Percentiles rank a stretch among this genome's conserved stretches.
phyloP scores from a whole-genome alignment of 2,888 invertebrate species.

The Rapana venosa region DNA sequence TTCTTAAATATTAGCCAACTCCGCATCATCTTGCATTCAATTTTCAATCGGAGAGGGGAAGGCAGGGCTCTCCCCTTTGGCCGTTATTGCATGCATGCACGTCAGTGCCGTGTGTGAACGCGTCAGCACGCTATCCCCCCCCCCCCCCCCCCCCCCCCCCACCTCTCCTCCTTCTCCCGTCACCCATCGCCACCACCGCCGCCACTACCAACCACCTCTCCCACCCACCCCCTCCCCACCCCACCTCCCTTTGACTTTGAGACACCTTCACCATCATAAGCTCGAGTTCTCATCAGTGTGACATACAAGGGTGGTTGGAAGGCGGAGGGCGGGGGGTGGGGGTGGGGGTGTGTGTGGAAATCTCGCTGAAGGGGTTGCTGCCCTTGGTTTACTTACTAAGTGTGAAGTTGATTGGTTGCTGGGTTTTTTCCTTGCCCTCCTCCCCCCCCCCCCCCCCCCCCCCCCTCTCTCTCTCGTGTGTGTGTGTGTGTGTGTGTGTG shows the following conservation, averaged over 20 bases:
- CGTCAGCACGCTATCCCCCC: conserved; percentile 31
- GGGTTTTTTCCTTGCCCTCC: background rate
- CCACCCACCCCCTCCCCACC: too few relatives aligned
- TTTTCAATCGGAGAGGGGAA: conserved; percentile 44
- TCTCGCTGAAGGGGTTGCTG: too few relatives aligned
- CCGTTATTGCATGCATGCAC: conserved; percentile 49
- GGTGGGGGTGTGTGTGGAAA: too few relatives aligned
- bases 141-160: background rate
- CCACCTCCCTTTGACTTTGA: too few relatives aligned
- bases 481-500: background rate
- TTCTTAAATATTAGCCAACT: conserved; percentile 50
- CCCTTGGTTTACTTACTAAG: too few relatives aligned
- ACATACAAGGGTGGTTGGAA: too few relatives aligned
- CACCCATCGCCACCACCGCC: background rate
- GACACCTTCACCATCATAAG: too few relatives aligned
- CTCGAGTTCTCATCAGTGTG: too few relatives aligned
- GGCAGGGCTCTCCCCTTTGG: background rate
- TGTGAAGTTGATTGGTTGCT: too few relatives aligned
- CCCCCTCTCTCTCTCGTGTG: background rate
- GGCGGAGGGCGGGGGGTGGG: too few relatives aligned
- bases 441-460: background rate
- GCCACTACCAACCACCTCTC: too few relatives aligned
- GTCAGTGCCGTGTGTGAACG: conserved; percentile 32
- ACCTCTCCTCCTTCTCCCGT: background rate
- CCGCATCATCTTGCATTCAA: conserved; percentile 51